phyloP scores from a whole-genome alignment of 2,113 vertebrate genomes.

The Suricata suricatta region DNA sequence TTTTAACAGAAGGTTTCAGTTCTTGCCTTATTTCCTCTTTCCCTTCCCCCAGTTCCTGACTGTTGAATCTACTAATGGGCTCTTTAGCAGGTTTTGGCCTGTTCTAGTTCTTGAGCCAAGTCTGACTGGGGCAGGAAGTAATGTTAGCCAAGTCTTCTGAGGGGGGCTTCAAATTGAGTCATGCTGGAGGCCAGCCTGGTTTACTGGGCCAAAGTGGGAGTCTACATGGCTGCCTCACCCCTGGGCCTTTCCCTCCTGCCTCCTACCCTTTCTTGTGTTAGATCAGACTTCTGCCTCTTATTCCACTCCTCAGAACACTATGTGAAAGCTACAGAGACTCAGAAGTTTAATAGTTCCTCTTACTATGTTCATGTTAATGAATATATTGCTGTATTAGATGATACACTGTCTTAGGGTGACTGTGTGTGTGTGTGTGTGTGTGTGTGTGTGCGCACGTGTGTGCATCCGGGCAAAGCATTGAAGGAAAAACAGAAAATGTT shows the following conservation, averaged over 20 bases:
- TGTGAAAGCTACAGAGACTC: background rate
- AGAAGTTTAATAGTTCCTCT: background rate
- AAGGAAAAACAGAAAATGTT: background rate
- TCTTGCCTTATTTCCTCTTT: slow-evolving; percentile 56
- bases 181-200: background rate
- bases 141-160: background rate
- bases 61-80: background rate
- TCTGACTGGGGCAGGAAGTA: slow-evolving; percentile 51
- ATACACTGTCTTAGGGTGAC: background rate
- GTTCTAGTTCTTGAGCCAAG: slow-evolving; percentile 31
- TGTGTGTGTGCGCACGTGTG: background rate
- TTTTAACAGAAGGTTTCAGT: slow-evolving; percentile 50
- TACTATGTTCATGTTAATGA: background rate
- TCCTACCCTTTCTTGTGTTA: background rate
- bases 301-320: background rate
- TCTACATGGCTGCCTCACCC: background rate
- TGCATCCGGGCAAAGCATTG: background rate
- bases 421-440: background rate
- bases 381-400: background rate
- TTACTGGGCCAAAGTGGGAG: background rate
- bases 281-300: background rate
- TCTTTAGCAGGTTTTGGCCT: slow-evolving; percentile 52
- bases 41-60: background rate
- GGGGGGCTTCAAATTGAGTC: slow-evolving; percentile 17
- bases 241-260: background rate